These are phyloP conservation scores for Phortica variegata DNA, from an alignment of 1,140 invertebrate species.

Conservation along the genomic window DNA sequence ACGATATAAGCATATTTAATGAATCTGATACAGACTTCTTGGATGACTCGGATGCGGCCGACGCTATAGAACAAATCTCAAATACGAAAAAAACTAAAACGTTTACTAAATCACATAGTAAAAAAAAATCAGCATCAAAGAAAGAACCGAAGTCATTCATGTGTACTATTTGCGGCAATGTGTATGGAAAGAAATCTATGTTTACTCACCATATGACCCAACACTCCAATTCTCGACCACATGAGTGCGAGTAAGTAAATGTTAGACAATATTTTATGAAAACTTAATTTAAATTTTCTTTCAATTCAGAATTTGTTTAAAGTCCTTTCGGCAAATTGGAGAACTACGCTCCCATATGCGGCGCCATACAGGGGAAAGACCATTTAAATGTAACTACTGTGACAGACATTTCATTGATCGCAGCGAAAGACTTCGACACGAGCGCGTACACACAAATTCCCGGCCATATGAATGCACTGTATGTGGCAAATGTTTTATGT, in stretches of 20 bases:
- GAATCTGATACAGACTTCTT: too few species aligned
- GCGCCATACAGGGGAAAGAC: conserved; percentile 44
- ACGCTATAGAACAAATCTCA: too few species aligned
- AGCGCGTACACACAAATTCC: conserved; percentile 62
- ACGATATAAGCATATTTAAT: too few species aligned
- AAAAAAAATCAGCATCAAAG: too few species aligned
- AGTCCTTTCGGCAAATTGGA: conserved; percentile 43
- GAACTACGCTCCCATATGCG: conserved; percentile 46
- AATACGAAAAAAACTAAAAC: too few species aligned
- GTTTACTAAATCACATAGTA: too few species aligned
- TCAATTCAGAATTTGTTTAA: conserved; percentile 40
- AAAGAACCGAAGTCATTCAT: too few species aligned
- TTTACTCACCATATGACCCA: conserved; percentile 38
- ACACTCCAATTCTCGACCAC: conserved; percentile 42
- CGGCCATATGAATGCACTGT: conserved; percentile 62
- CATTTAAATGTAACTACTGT: conserved; percentile 44
- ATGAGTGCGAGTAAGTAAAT: conserved; percentile 48
- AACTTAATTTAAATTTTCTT: background rate
- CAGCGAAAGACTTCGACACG: conserved; percentile 43
- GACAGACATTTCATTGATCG: conserved; percentile 47
- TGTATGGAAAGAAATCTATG: conserved; percentile 30
- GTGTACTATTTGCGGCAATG: conserved; percentile 42
- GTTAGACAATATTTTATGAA: background rate
- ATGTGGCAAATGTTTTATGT: conserved; percentile 64
- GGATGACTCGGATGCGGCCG: too few species aligned